Evolutionary conservation across 2,797 vertebrate genomes (phyloP).

Genomic region (Rhyacichthys aspro): DNA sequence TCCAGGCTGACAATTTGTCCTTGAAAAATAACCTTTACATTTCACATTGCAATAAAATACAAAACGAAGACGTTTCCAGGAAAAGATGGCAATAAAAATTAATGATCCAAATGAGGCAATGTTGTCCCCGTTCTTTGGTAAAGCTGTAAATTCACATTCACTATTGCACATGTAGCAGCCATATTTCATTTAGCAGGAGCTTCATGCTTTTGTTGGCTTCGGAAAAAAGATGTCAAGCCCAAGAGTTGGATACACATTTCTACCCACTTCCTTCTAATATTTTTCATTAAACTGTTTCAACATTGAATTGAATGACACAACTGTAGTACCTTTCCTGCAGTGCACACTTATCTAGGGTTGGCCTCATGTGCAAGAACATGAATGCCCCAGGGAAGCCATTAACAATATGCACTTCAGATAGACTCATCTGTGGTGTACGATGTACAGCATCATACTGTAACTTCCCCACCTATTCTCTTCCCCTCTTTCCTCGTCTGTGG

Average conservation of each 20-base stretch:
- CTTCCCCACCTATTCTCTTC: constrained; percentile 26
- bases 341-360: constrained; percentile 11
- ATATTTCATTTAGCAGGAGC: constrained; percentile 20
- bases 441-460: constrained; percentile 7
- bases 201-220: constrained; percentile 28
- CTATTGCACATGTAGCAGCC: constrained; percentile 37
- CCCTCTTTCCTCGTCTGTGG: constrained; percentile 37
- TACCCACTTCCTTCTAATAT: constrained; percentile 20
- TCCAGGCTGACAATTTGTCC: constrained; percentile 29
- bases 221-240: constrained; percentile 17
- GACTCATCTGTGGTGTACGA: constrained; percentile 38
- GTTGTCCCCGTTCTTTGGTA: constrained; percentile 58
- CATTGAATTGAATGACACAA: not conserved
- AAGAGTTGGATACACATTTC: constrained; percentile 22
- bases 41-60: constrained; percentile 54
- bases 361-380: constrained; percentile 32
- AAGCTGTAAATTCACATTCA: constrained; percentile 48
- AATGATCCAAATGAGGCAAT: constrained; percentile 55
- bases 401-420: constrained; percentile 44
- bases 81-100: constrained; percentile 63
- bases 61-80: constrained; percentile 61
- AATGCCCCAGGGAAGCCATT: constrained; percentile 30
- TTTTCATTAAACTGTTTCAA: constrained; percentile 18
- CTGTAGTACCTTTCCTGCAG: constrained; percentile 10
- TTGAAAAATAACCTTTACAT: constrained; percentile 36